A percentile compares a stretch with the other conserved stretches of the same genome.
phyloP scores from a whole-genome alignment of 2,888 invertebrate genomes.

The Saturnia pavonia region DNA sequence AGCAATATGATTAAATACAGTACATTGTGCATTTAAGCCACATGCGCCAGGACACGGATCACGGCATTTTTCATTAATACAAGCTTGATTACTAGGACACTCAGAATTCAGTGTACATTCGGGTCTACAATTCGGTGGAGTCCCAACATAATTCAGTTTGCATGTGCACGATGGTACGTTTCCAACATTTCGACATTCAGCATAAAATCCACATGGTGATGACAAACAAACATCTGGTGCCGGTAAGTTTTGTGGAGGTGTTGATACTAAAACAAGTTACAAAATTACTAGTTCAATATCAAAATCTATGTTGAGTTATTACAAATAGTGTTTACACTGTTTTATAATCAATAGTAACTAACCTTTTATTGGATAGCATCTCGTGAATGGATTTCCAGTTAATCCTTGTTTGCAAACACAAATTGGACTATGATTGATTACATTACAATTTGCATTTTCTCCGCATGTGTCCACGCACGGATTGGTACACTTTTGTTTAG shows the following conservation, averaged over 20 bases:
- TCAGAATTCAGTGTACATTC: constrained; percentile 87
- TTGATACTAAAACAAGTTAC: constrained; percentile 52
- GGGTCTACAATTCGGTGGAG: constrained; percentile 85
- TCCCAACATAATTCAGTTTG: constrained; percentile 81
- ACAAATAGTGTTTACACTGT: neutral
- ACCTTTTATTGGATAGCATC: constrained; percentile 84
- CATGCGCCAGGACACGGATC: constrained; percentile 87
- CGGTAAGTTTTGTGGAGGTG: constrained; percentile 49
- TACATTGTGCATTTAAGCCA: constrained; percentile 81
- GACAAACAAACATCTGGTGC: constrained; percentile 83
- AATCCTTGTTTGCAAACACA: constrained; percentile 87
- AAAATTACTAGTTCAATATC: neutral
- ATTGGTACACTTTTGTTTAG: constrained; percentile 86
- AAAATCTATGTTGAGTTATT: neutral
- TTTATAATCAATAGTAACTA: constrained; percentile 34
- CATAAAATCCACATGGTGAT: constrained; percentile 86
- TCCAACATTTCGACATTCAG: constrained; percentile 82
- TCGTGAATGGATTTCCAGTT: constrained; percentile 90
- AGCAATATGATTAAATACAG: constrained; percentile 84
- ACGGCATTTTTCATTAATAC: constrained; percentile 84
- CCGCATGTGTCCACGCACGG: constrained; percentile 85
- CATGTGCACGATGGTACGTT: constrained; percentile 84
- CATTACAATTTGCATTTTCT: constrained; percentile 82
- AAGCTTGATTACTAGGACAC: constrained; percentile 85
- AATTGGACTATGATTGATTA: constrained; percentile 87